These are phyloP conservation scores for Trochalopteron elliotii DNA, from an alignment of 2,113 vertebrate species.

Conservation along the genomic window DNA sequence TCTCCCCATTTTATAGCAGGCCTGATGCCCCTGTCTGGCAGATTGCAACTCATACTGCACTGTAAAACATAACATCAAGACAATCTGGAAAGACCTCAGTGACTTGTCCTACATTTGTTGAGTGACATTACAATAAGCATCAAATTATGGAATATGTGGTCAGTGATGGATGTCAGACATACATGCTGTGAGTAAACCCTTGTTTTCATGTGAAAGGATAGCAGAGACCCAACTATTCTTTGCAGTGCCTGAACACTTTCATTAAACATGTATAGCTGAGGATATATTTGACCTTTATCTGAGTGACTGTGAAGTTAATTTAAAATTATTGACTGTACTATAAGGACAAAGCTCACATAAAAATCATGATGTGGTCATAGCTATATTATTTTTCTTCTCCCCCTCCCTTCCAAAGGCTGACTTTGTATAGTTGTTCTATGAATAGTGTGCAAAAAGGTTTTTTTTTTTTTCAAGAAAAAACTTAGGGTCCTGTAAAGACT, in stretches of 20 bases:
- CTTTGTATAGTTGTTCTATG: background rate
- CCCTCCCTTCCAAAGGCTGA: background rate
- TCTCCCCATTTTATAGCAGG: background rate
- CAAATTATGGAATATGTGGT: background rate
- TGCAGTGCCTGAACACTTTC: background rate
- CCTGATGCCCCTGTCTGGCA: background rate
- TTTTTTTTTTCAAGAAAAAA: background rate
- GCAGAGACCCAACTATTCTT: background rate
- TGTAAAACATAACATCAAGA: background rate
- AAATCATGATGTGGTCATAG: background rate
- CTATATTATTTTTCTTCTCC: background rate
- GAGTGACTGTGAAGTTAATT: background rate
- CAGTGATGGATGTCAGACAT: background rate
- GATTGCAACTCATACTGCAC: background rate
- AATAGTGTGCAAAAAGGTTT: background rate
- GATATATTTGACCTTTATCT: background rate
- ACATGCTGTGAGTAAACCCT: background rate
- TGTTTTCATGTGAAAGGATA: background rate
- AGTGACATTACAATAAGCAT: background rate
- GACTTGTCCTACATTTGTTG: background rate
- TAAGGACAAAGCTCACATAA: background rate
- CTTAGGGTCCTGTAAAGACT: background rate
- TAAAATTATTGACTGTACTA: background rate
- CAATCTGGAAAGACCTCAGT: rapidly evolving
- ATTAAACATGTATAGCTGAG: background rate